Percentiles rank a stretch among this genome's conserved stretches.
phyloP scores from a whole-genome alignment of 1,140 invertebrate genomes.

The Amphibalanus amphitrite region DNA sequence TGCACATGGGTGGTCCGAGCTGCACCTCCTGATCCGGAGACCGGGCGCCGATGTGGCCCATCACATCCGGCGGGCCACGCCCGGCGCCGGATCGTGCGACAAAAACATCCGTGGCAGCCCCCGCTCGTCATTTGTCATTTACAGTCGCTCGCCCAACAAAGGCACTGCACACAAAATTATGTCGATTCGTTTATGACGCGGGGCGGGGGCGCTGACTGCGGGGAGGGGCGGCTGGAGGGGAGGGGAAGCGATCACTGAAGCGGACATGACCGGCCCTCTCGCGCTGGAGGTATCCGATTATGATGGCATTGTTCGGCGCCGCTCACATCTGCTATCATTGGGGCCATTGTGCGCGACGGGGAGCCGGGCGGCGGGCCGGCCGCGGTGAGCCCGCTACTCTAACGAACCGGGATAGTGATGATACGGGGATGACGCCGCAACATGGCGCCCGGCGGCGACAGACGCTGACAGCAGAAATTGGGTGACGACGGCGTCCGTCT shows the following conservation, averaged over 20 bases:
- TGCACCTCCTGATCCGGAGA: too few relatives aligned
- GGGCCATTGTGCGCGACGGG: slow-evolving; percentile 24
- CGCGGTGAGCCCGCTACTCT: too few relatives aligned
- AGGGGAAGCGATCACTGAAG: neutral
- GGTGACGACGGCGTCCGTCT: too few relatives aligned
- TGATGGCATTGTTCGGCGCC: slow-evolving; percentile 7
- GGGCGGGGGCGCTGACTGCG: too few relatives aligned
- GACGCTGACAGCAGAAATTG: too few relatives aligned
- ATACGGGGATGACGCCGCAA: too few relatives aligned
- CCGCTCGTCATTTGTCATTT: neutral
- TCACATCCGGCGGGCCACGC: too few relatives aligned
- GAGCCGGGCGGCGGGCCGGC: slow-evolving; percentile 15
- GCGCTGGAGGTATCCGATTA: neutral
- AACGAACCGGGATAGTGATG: too few relatives aligned
- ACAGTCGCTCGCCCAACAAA: neutral
- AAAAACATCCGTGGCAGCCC: neutral
- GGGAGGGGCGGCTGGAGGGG: too few relatives aligned
- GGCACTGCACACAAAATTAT: neutral
- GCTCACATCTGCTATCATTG: slow-evolving; percentile 8
- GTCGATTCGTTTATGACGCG: neutral
- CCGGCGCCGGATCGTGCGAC: neutral
- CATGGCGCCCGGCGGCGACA: too few relatives aligned
- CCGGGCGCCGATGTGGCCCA: too few relatives aligned
- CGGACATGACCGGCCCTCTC: neutral
- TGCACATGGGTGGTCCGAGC: too few relatives aligned